Conservation (phyloP, 2,797 vertebrate species). For the Pseudochaenichthys georgianus region DNA sequence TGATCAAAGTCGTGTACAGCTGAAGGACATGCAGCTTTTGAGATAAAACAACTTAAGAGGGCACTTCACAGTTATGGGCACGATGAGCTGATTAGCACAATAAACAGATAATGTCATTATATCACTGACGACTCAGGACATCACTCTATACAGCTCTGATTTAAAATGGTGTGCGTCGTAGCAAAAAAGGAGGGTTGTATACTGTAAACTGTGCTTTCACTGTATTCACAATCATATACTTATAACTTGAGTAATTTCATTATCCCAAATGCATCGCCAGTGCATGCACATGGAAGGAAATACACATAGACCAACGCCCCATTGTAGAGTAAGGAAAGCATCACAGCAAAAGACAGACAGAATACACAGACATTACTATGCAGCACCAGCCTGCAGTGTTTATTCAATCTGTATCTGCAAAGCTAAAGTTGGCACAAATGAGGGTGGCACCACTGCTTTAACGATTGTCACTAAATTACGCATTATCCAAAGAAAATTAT, state of each 20-base stretch:
- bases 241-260: background rate
- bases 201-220: background rate
- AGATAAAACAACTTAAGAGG: slow-evolving; percentile 20
- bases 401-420: background rate
- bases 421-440: background rate
- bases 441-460: background rate
- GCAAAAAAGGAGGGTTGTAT: background rate
- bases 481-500: background rate
- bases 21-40: slow-evolving; percentile 20
- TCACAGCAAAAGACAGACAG: no score
- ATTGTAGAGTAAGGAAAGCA: background rate
- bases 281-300: background rate
- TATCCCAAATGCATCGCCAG: background rate
- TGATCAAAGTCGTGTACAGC: slow-evolving; percentile 49
- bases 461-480: background rate
- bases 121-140: slow-evolving; percentile 8
- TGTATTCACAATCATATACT: background rate
- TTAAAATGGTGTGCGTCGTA: background rate
- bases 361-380: background rate
- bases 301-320: background rate
- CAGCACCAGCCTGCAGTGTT: background rate
- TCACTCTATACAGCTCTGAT: background rate
- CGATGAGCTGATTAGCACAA: slow-evolving; percentile 66
- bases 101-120: slow-evolving; percentile 48
- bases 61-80: slow-evolving; percentile 18